phyloP scores from a whole-genome alignment of 2,888 invertebrate species.

The Cantharis nigra region DNA sequence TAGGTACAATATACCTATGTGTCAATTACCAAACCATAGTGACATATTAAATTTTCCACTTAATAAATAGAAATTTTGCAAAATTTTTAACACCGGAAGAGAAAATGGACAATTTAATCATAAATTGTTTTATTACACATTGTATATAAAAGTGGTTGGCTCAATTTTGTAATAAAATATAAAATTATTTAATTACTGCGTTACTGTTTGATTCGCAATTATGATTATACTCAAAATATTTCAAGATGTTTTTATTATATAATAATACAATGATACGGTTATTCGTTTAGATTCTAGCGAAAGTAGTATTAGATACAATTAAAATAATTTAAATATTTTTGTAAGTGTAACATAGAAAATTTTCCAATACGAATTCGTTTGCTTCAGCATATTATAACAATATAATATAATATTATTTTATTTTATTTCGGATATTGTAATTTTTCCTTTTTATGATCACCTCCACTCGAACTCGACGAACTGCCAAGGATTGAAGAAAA shows the following conservation, averaged over 20 bases:
- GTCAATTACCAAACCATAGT: neutral
- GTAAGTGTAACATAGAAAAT: neutral
- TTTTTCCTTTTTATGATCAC: neutral
- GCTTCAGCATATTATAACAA: neutral
- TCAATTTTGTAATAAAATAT: neutral
- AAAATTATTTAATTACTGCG: neutral
- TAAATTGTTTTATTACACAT: neutral
- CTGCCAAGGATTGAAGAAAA: slow-evolving; percentile 48
- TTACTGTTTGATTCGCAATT: neutral
- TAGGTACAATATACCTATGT: too few relatives aligned
- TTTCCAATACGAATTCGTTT: neutral
- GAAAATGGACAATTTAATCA: neutral
- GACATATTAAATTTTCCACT: neutral
- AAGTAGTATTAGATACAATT: neutral
- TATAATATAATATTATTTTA: neutral
- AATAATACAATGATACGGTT: neutral
- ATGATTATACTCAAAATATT: neutral
- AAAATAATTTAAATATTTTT: neutral
- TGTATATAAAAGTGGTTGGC: neutral
- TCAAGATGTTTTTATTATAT: neutral
- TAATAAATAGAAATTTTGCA: neutral
- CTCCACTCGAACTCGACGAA: slow-evolving; percentile 30
- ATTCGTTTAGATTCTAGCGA: neutral
- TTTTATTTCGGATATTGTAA: neutral
- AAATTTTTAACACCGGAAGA: neutral